Evolutionary conservation across 2,113 vertebrate species (phyloP).

Genomic region (Astatoreochromis straeleni): DNA sequence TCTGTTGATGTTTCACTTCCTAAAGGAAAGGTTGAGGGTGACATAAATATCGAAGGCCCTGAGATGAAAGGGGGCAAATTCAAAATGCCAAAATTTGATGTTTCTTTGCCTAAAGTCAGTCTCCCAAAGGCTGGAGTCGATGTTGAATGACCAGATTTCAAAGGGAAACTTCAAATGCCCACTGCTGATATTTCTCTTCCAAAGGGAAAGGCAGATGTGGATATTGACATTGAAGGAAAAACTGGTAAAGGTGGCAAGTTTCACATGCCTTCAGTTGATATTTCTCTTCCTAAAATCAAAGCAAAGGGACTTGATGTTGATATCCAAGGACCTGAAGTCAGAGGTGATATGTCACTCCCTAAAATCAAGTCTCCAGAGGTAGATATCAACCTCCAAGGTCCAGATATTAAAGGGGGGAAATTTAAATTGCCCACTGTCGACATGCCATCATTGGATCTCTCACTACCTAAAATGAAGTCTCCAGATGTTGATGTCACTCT

Average conservation of each 20-base stretch:
- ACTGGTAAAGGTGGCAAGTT: conserved; percentile 38
- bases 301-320: not conserved
- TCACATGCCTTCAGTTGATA: conserved; percentile 51
- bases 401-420: not conserved
- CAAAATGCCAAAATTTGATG: too few relatives aligned
- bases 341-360: conserved; percentile 46
- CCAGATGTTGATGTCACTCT: not conserved
- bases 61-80: too few relatives aligned
- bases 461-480: conserved; percentile 8
- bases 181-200: conserved; percentile 32
- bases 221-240: not conserved
- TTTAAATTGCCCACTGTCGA: conserved; percentile 20
- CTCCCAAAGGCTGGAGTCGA: too few relatives aligned
- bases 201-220: not conserved
- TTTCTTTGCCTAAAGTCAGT: too few relatives aligned
- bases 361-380: conserved; percentile 15
- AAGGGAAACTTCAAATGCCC: not conserved
- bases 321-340: conserved; percentile 24
- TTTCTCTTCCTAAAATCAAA: conserved; percentile 60
- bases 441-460: conserved; percentile 29
- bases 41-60: not conserved
- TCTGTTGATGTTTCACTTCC: too few relatives aligned
- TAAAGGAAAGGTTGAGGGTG: too few relatives aligned
- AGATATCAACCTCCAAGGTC: not conserved
- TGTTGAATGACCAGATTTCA: not conserved